Conservation (phyloP, 2,888 invertebrate genomes). For the Dexiosoma caninum region DNA sequence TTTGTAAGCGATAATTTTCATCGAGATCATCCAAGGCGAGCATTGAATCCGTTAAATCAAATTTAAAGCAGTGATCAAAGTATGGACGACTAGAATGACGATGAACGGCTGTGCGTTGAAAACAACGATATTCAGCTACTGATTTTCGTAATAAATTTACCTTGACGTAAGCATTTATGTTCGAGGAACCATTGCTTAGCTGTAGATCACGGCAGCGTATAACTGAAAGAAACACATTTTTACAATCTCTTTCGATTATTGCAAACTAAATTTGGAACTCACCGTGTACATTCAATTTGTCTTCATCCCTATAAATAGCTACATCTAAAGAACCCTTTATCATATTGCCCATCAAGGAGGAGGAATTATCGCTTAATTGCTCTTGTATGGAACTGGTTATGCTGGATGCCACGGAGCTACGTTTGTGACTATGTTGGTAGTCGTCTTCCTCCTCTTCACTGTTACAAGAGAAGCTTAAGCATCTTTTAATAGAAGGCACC, state of each 20-base stretch:
- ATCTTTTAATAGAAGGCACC: slow-evolving; percentile 80
- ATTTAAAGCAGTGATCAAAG: slow-evolving; percentile 87
- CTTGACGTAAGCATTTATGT: slow-evolving; percentile 90
- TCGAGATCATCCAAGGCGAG: slow-evolving; percentile 9
- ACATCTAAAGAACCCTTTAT: slow-evolving; percentile 82
- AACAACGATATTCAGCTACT: slow-evolving; percentile 76
- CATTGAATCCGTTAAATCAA: slow-evolving; percentile 77
- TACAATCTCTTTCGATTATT: neutral
- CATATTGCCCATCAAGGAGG: slow-evolving; percentile 68
- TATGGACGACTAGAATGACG: slow-evolving; percentile 87
- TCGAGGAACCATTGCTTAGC: slow-evolving; percentile 80
- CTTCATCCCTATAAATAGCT: slow-evolving; percentile 80
- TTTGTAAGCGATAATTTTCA: slow-evolving; percentile 80
- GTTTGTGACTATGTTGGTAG: slow-evolving; percentile 77
- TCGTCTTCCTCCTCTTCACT: slow-evolving; percentile 78
- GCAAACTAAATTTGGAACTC: slow-evolving; percentile 77
- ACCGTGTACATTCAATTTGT: slow-evolving; percentile 84
- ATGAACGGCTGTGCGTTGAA: slow-evolving; percentile 89
- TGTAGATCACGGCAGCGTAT: slow-evolving; percentile 87
- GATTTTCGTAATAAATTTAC: slow-evolving; percentile 77
- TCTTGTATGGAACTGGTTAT: slow-evolving; percentile 65
- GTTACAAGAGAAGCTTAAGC: slow-evolving; percentile 81
- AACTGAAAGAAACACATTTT: slow-evolving; percentile 80
- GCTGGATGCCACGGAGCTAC: slow-evolving; percentile 79
- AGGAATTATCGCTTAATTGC: slow-evolving; percentile 55